Conservation (phyloP, 1,140 invertebrate species). For the Ridgeia piscesae region DNA sequence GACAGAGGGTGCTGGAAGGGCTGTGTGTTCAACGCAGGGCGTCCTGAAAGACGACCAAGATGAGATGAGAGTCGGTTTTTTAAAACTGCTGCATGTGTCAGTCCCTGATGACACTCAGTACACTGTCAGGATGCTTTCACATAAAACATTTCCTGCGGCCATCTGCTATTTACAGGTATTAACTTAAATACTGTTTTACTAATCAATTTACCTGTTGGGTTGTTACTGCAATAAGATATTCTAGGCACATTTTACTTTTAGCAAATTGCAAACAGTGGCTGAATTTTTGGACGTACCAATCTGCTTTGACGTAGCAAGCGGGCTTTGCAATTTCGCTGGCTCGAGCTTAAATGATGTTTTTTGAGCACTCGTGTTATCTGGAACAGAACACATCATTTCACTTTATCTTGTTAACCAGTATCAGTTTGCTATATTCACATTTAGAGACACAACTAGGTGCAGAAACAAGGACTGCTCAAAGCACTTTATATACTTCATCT, state of each 20-base stretch:
- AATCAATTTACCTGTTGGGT: neutral
- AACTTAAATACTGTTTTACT: neutral
- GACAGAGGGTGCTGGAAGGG: too few species aligned
- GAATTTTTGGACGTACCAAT: neutral
- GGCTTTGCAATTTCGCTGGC: constrained; percentile 15
- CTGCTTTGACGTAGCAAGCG: neutral
- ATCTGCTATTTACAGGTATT: neutral
- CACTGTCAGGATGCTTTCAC: neutral
- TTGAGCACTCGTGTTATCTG: neutral
- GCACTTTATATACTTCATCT: too few species aligned
- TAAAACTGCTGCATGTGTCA: too few species aligned
- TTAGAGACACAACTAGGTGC: neutral
- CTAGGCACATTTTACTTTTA: too few species aligned
- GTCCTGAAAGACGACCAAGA: too few species aligned
- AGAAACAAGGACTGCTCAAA: neutral
- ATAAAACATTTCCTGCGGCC: neutral
- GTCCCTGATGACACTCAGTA: neutral
- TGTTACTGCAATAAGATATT: neutral
- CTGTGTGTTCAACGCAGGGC: too few species aligned
- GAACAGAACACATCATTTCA: neutral
- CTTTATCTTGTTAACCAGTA: neutral
- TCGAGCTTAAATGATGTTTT: constrained; percentile 18
- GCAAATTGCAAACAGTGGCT: neutral
- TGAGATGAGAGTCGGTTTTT: too few species aligned
- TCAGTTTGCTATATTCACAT: neutral